Evolutionary conservation across 1,140 invertebrate genomes (phyloP).

Genomic region (Eumaeus atala): DNA sequence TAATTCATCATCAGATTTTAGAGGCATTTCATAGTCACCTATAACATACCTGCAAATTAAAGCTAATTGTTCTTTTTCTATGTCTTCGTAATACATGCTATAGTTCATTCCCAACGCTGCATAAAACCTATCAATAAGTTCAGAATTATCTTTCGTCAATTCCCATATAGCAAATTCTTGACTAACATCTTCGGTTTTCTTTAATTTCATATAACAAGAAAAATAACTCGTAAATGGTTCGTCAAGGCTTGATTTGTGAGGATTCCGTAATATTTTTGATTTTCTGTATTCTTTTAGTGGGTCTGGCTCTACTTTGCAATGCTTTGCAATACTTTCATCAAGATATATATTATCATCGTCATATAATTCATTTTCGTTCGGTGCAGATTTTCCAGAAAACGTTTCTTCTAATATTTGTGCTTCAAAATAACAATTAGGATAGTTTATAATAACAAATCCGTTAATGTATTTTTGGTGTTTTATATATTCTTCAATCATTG

Average conservation of each 20-base stretch:
- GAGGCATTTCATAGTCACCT: conserved; percentile 66
- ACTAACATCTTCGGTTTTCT: conserved; percentile 58
- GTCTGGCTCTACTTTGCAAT: conserved; percentile 54
- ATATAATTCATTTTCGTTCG: conserved; percentile 41
- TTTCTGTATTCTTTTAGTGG: conserved; percentile 45
- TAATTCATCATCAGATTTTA: conserved; percentile 60
- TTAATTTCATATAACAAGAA: conserved; percentile 73
- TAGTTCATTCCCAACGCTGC: conserved; percentile 72
- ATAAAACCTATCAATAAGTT: conserved; percentile 76
- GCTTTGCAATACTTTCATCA: conserved; percentile 64
- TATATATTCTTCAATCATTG: conserved; percentile 77
- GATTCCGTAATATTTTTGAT: conserved; percentile 68
- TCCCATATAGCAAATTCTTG: conserved; percentile 63
- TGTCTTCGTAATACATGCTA: conserved; percentile 73
- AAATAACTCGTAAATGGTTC: conserved; percentile 71
- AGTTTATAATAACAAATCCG: conserved; percentile 79
- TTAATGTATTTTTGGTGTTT: conserved; percentile 65
- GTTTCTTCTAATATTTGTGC: conserved; percentile 74
- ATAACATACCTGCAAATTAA: conserved; percentile 75
- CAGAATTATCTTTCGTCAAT: conserved; percentile 58
- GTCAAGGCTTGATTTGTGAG: conserved; percentile 42
- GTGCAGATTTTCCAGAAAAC: conserved; percentile 55
- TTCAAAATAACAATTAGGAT: conserved; percentile 75
- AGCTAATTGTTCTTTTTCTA: conserved; percentile 72
- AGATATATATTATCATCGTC: conserved; percentile 58